Evolutionary conservation across 2,113 vertebrate genomes (phyloP).

Genomic region (Pontoporia blainvillei): DNA sequence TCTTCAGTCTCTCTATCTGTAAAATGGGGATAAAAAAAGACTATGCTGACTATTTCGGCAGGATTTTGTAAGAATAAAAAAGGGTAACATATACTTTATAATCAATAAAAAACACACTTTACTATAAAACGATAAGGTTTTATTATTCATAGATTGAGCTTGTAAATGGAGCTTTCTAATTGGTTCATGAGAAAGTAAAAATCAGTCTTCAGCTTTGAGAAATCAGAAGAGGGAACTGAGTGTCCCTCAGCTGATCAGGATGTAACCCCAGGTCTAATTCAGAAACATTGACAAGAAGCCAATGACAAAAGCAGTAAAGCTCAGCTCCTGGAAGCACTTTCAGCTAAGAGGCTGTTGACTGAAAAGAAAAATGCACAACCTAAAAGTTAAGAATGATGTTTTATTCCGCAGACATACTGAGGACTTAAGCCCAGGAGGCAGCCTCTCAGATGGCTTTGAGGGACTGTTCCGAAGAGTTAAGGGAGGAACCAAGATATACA

Average conservation of each 20-base stretch:
- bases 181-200: background rate
- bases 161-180: background rate
- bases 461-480: no score
- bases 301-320: background rate
- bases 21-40: background rate
- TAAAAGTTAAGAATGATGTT: no score
- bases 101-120: background rate
- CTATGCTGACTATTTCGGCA: background rate
- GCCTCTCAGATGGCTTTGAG: no score
- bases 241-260: background rate
- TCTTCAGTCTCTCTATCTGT: background rate
- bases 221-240: background rate
- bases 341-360: background rate
- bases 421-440: no score
- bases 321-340: background rate
- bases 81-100: background rate
- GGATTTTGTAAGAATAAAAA: background rate
- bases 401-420: no score
- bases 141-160: background rate
- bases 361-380: no score
- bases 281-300: background rate
- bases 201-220: background rate
- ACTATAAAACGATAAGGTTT: background rate
- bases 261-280: background rate
- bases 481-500: no score